Percentiles rank a stretch among this genome's conserved stretches.
These are phyloP conservation scores for Boloria selene DNA, from an alignment of 2,888 invertebrate species.

Conservation along the genomic window DNA sequence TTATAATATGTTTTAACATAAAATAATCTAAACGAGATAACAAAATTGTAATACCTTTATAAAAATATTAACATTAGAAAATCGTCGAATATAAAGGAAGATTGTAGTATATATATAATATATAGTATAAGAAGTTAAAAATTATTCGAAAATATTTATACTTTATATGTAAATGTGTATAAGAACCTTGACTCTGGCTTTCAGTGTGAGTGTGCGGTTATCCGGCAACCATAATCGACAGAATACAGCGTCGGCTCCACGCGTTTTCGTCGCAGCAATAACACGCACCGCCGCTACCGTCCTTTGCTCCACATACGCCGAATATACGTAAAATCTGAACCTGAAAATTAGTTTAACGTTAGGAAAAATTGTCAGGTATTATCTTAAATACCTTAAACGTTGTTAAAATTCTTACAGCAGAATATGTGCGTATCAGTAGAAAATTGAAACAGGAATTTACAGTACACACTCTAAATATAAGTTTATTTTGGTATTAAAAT, in stretches of 20 bases:
- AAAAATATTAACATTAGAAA: no score
- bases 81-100: no score
- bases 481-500: no score
- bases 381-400: background rate
- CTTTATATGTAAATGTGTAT: background rate
- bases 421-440: no score
- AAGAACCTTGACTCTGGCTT: slow-evolving; percentile 86
- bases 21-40: slow-evolving; percentile 6
- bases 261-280: slow-evolving; percentile 94
- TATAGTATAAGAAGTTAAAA: no score
- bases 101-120: no score
- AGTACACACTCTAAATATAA: no score
- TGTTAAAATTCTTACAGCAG: no score
- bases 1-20: background rate
- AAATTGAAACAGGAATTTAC: no score
- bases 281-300: slow-evolving; percentile 87
- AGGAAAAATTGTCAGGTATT: background rate
- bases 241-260: slow-evolving; percentile 90
- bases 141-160: no score
- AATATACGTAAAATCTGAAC: slow-evolving; percentile 95
- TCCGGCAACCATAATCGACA: slow-evolving; percentile 89
- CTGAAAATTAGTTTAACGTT: slow-evolving; percentile 68
- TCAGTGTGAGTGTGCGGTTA: slow-evolving; percentile 85
- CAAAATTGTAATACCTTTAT: background rate
- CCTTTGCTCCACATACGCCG: slow-evolving; percentile 93